Base-by-base conservation (phyloP, 2,888 invertebrate genomes). In the Callyntrura sp. region DNA sequence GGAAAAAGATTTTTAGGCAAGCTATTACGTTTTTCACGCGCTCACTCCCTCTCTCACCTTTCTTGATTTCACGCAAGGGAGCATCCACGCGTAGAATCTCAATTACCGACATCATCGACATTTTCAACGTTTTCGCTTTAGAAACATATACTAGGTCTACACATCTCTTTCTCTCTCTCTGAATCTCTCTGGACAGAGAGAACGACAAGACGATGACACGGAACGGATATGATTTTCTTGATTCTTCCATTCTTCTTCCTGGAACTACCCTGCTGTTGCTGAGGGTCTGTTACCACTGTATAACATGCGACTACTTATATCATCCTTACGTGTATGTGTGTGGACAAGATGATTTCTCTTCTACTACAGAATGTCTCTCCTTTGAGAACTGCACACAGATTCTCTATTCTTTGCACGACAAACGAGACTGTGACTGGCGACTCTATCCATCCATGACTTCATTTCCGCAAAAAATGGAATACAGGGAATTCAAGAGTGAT, bases 11-110 rank as follows among this genome's bases (percentile, higher is more conserved):
- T 70, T 43, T 43, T 70, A 0, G 6, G 70, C 25, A 43, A 70
- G 70, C 43, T 17, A 70, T 70, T 70, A 70, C 43, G 25, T 43
- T 65, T 65, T 65, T 28, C 35, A 35, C 43, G 43, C 70, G n/a
- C 17, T 35, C 65, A 65, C 65, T 65, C n/a, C 17, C 60, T 17
- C 68, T 35, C 35, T 68, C 70, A 70, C 70, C 70, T 70, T 70
- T 70, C 70, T n/a, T 70, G 70, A 70, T 70, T 70, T 70, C 43
- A 70, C 70, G 70, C 70, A 70, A 35, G 70, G 70, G 70, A 70
- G 70, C 25, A 17, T 70, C 43, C 70, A 70, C 43, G 70, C 70
- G 70, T n/a, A 17, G 70, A 70, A 70, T 70, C 70, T 70, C 70
- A 70, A 70, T 70, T 70, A 70, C 20, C 60, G 17, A 60, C 60